Evolutionary conservation across 2,113 vertebrate species (phyloP).

Genomic region (Sminthopsis crassicaudata): DNA sequence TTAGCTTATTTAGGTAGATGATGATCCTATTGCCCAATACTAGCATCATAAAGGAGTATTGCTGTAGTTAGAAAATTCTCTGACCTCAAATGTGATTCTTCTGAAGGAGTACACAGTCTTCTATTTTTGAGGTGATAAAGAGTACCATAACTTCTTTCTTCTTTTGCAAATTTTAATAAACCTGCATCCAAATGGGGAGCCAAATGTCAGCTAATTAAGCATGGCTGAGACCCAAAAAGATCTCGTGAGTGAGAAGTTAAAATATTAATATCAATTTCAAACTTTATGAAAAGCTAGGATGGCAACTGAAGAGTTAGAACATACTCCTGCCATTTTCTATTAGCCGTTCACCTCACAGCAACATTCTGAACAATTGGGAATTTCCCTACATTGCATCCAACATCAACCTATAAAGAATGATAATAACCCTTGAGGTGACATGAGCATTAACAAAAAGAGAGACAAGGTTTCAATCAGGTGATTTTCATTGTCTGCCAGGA

Average conservation of each 20-base stretch:
- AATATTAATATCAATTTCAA: slow-evolving; percentile 77
- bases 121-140: slow-evolving; percentile 71
- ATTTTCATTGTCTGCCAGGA: not conserved
- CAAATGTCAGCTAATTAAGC: slow-evolving; percentile 76
- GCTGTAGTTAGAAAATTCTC: slow-evolving; percentile 45
- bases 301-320: slow-evolving; percentile 54
- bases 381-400: slow-evolving; percentile 70
- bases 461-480: slow-evolving; percentile 52
- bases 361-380: slow-evolving; percentile 63
- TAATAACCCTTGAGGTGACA: slow-evolving; percentile 67
- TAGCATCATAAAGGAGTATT: accelerated
- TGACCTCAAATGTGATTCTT: slow-evolving; percentile 52
- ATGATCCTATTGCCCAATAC: accelerated
- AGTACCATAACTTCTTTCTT: slow-evolving; percentile 64
- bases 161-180: slow-evolving; percentile 76
- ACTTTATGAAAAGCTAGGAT: slow-evolving; percentile 69
- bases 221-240: slow-evolving; percentile 74
- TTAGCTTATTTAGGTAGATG: accelerated
- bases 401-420: slow-evolving; percentile 62
- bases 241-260: slow-evolving; percentile 73
- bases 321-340: slow-evolving; percentile 62
- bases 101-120: slow-evolving; percentile 47
- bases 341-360: slow-evolving; percentile 66
- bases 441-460: slow-evolving; percentile 61
- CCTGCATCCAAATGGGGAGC: slow-evolving; percentile 53